Conservation (phyloP, 2,797 vertebrate genomes). For the Poecilia gillii region DNA sequence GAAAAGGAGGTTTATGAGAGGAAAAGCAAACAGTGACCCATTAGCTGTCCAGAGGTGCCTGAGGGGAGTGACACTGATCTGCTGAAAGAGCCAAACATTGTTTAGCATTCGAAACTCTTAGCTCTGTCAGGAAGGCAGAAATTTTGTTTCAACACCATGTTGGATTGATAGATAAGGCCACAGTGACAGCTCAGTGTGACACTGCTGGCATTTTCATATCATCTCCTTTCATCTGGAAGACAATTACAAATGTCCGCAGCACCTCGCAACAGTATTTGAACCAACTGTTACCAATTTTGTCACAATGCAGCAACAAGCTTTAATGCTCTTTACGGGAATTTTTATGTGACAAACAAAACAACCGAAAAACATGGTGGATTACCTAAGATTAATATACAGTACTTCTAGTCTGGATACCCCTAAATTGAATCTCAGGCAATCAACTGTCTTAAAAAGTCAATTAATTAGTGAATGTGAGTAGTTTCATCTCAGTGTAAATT, state of each 20-base stretch:
- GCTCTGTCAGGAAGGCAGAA: conserved; percentile 23
- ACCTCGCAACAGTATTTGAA: neutral
- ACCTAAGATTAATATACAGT: neutral
- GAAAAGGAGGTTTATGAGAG: conserved; percentile 54
- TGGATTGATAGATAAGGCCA: conserved; percentile 7
- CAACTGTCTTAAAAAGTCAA: neutral
- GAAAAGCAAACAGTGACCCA: conserved; percentile 69
- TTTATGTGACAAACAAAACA: neutral
- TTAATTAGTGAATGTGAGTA: neutral
- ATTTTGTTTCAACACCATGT: conserved; percentile 20
- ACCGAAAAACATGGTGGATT: neutral
- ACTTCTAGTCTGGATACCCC: neutral
- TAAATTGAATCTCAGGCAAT: neutral
- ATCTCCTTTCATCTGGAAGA: neutral
- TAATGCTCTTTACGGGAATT: neutral
- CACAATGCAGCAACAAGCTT: neutral
- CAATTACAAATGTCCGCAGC: neutral
- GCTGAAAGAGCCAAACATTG: neutral
- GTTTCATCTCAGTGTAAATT: neutral
- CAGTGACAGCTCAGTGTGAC: neutral
- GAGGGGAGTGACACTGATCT: conserved; percentile 12
- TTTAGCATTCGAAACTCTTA: neutral
- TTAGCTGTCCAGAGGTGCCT: conserved; percentile 47
- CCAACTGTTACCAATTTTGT: neutral
- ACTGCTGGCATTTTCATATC: conserved; percentile 5